Evolutionary conservation across 1,140 invertebrate genomes (phyloP), one percentile per base, ranked within the genome.

Genomic region (Lepidurus apus): DNA sequence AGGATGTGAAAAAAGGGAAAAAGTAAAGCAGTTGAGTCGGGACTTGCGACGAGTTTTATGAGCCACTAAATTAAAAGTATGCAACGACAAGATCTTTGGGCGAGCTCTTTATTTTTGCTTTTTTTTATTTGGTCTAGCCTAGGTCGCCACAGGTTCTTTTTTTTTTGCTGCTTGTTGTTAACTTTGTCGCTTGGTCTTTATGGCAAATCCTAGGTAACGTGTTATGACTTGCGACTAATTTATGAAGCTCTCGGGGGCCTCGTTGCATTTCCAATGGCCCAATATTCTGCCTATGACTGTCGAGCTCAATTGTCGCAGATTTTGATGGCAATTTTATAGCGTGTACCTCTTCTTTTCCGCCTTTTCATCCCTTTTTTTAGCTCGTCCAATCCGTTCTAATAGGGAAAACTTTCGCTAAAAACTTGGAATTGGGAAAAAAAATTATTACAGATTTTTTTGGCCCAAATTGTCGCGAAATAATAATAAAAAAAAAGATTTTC

Each of bases 141-240:
- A 9, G n/a, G 21, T 65, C 45, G 45, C 45, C 45, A 47, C 45
- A 47, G 45, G 45, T 47, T 47, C 17, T 47, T 47, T 17, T 47
- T 47, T 47, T 47, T 47, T 65, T 65, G 21, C 13, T 65, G 17
- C 53, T 65, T 65, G 53, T 65, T 65, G 17, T 21, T 65, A 65
- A 65, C 53, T 65, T 65, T 65, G 53, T 65, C 53, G 53, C n/a
- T 65, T 65, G 53, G 53, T 13, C 53, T 65, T 65, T 65, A 65
- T 65, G 53, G 53, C 53, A 65, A 65, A 21, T 65, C 21, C 9
- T 65, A 65, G 53, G 53, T 65, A 65, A 65, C 53, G 53, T 65
- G 53, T 65, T 65, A 65, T 65, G 53, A 65, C 53, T 65, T 65
- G 53, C 53, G 17, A 65, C 53, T 65, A 65, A 65, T 65, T 65